Percentiles rank a stretch among this genome's conserved stretches.
Evolutionary conservation across 2,888 invertebrate genomes (phyloP).

Genomic region (Leptinotarsa juncta): DNA sequence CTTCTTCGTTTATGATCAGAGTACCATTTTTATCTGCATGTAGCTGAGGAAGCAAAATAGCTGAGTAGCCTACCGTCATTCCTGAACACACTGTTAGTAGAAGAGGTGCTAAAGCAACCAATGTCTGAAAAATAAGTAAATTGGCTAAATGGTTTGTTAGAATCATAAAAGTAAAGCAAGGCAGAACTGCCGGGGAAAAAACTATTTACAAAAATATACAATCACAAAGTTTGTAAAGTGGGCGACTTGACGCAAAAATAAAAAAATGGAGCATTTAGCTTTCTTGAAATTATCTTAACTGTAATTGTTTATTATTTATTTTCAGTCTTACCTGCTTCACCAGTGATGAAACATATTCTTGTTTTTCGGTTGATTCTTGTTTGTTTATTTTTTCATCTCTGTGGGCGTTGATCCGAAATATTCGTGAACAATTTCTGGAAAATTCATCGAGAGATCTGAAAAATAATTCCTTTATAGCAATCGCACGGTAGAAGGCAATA

Average conservation of each 20-base stretch:
- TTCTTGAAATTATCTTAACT: too few species aligned
- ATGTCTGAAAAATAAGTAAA: conserved; percentile 63
- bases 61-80: conserved; percentile 74
- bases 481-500: too few species aligned
- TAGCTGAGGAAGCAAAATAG: conserved; percentile 73
- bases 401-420: background rate
- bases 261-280: too few species aligned
- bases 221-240: too few species aligned
- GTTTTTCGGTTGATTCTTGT: background rate
- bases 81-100: conserved; percentile 71
- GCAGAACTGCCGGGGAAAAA: too few species aligned
- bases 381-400: background rate
- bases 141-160: too few species aligned
- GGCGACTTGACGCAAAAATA: too few species aligned
- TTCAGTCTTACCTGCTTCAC: background rate
- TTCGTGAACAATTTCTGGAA: background rate
- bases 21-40: conserved; percentile 62
- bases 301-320: background rate
- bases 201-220: too few species aligned
- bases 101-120: conserved; percentile 70
- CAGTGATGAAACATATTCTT: background rate
- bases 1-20: conserved; percentile 66
- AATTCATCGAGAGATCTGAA: background rate
- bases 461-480: background rate
- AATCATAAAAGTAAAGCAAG: too few species aligned